phyloP scores from a whole-genome alignment of 1,140 invertebrate genomes.

The Formica selysi region DNA sequence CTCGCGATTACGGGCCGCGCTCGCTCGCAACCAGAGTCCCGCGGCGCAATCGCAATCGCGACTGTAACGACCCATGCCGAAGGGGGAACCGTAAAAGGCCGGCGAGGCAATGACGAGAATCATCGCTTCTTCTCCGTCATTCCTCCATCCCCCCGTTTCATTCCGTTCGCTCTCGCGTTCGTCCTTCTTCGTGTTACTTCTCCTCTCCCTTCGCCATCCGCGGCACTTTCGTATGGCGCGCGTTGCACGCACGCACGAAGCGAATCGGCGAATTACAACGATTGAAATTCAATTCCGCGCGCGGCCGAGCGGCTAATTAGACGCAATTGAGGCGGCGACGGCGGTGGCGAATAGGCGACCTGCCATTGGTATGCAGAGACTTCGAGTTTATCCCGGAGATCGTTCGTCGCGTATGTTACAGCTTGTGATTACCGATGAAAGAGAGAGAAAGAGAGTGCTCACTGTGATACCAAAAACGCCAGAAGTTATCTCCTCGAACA shows the following conservation, averaged over 20 bases:
- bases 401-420: slow-evolving; percentile 64
- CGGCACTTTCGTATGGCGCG: slow-evolving; percentile 21
- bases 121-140: slow-evolving; percentile 62
- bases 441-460: neutral
- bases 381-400: slow-evolving; percentile 2
- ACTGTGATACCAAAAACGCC: slow-evolving; percentile 32
- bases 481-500: slow-evolving; percentile 42
- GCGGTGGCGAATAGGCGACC: slow-evolving; percentile 49
- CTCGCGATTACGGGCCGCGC: slow-evolving; percentile 67
- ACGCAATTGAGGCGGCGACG: slow-evolving; percentile 73
- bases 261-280: slow-evolving; percentile 82
- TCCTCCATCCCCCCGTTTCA: too few species aligned
- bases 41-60: slow-evolving; percentile 73
- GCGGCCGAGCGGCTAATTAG: slow-evolving; percentile 82
- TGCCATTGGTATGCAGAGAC: slow-evolving; percentile 12
- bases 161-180: slow-evolving; percentile 1
- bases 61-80: slow-evolving; percentile 68
- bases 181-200: neutral
- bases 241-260: slow-evolving; percentile 68
- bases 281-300: slow-evolving; percentile 85
- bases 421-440: slow-evolving; percentile 39
- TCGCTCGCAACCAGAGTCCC: slow-evolving; percentile 44
- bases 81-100: slow-evolving; percentile 71
- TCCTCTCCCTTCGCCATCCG: slow-evolving; percentile 5
- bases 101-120: slow-evolving; percentile 32